Evolutionary conservation across 2,888 invertebrate species (phyloP).

Genomic region (Drosophila picticornis): DNA sequence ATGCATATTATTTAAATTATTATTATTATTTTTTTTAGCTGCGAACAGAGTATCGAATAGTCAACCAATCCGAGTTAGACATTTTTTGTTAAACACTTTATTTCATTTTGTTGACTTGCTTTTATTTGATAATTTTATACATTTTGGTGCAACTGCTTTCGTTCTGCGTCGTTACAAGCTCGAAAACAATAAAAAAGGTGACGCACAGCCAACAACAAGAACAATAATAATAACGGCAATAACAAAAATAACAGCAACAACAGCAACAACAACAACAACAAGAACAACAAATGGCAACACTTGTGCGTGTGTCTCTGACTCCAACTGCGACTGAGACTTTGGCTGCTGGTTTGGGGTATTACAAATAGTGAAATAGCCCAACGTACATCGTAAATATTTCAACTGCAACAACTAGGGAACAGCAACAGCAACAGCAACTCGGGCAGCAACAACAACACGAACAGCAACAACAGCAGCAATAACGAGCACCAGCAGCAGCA

Average conservation of each 20-base stretch:
- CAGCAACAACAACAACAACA: conserved; percentile 19
- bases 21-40: not conserved
- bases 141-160: conserved; percentile 67
- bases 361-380: conserved; percentile 79
- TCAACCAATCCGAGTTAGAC: not conserved
- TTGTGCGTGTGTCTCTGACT: conserved; percentile 73
- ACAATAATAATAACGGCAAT: conserved; percentile 16
- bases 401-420: conserved; percentile 76
- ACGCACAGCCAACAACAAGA: conserved; percentile 46
- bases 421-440: conserved; percentile 35
- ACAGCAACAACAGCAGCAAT: conserved; percentile 59
- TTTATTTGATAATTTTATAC: conserved; percentile 77
- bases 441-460: conserved; percentile 44
- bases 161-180: conserved; percentile 61
- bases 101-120: conserved; percentile 37
- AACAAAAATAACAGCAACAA: conserved; percentile 16
- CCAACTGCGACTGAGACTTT: conserved; percentile 23
- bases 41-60: conserved; percentile 5
- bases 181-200: conserved; percentile 63
- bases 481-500: conserved; percentile 74
- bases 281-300: conserved; percentile 52
- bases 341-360: conserved; percentile 38
- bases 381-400: conserved; percentile 81
- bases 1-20: not conserved
- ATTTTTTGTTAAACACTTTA: conserved; percentile 13